Evolutionary conservation across 2,888 invertebrate species (phyloP).

Genomic region (Cephalotes varians): DNA sequence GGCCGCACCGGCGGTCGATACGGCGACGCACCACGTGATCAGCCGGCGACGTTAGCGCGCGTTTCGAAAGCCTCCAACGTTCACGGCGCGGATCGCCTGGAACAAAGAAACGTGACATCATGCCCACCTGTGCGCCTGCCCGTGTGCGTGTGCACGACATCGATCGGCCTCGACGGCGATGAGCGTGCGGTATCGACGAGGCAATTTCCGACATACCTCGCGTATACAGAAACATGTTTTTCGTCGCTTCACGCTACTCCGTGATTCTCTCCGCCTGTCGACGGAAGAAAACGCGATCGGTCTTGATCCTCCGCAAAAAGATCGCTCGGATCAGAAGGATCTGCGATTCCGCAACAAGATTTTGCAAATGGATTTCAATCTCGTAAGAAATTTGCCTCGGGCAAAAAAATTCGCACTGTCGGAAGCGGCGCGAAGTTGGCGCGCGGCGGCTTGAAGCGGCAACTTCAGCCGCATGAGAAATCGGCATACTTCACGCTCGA

Average conservation of each 20-base stretch:
- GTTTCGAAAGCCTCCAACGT: slow-evolving; percentile 59
- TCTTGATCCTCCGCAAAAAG: not conserved
- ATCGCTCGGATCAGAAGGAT: not conserved
- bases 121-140: not conserved
- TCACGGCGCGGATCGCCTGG: slow-evolving; percentile 52
- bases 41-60: slow-evolving; percentile 61
- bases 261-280: not conserved
- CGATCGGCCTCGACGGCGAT: not conserved
- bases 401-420: not conserved
- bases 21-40: slow-evolving; percentile 67
- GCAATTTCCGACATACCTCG: not conserved
- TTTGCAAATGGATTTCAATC: not conserved
- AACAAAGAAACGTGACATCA: slow-evolving; percentile 50
- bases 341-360: not conserved
- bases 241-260: not conserved
- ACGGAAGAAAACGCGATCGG: not conserved
- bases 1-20: slow-evolving; percentile 65
- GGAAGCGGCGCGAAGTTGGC: not conserved
- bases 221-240: not conserved
- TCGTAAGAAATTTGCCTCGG: not conserved
- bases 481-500: not conserved
- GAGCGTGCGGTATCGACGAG: not conserved
- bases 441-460: not conserved
- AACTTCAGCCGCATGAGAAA: not conserved
- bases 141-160: not conserved